Conservation (phyloP, 2,888 invertebrate species). For the Amblyjoppa fuscipennis region DNA sequence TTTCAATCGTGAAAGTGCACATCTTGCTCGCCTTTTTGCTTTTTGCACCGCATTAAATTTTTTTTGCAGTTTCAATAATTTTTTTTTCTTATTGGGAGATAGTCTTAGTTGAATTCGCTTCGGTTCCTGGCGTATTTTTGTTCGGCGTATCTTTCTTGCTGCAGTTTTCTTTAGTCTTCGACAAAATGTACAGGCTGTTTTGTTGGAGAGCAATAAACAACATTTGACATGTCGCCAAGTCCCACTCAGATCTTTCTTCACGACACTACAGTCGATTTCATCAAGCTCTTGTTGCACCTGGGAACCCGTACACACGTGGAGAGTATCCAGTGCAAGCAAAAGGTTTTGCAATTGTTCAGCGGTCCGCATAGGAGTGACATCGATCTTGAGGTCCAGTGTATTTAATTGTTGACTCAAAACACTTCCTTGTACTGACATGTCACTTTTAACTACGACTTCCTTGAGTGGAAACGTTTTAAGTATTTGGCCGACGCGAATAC, state of each 20-base stretch:
- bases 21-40: background rate
- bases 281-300: constrained; percentile 2
- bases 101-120: background rate
- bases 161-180: background rate
- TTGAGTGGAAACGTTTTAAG: background rate
- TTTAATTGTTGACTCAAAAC: background rate
- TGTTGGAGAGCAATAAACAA: constrained; percentile 9
- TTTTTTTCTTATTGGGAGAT: background rate
- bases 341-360: constrained; percentile 14
- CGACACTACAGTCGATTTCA: background rate
- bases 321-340: background rate
- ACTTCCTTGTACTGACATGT: background rate
- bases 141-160: background rate
- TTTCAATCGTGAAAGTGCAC: background rate
- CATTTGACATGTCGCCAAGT: constrained; percentile 30
- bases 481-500: background rate
- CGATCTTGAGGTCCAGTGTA: background rate
- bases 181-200: constrained; percentile 22
- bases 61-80: background rate
- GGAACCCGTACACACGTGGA: constrained; percentile 18
- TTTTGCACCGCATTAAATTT: background rate
- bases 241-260: background rate
- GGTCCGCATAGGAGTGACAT: background rate
- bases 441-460: background rate
- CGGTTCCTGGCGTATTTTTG: background rate